Base-by-base conservation (phyloP, 2,888 invertebrate species). In the Molanna angustata region DNA sequence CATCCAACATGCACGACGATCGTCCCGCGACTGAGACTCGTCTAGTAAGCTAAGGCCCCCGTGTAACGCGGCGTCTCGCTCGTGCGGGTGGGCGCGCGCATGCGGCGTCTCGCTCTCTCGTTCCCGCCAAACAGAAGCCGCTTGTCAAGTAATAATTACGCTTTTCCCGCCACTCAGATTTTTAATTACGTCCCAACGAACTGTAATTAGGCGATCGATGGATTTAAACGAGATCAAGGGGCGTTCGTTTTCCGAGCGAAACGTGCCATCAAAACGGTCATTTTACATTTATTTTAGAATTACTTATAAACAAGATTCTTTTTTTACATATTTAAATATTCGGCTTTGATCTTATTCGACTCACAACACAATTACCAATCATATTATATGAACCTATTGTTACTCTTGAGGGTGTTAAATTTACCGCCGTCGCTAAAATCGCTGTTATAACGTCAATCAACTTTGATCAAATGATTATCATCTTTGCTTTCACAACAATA, bases 101-200 rank as follows among this genome's bases (percentile, higher is more conserved):
- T 40, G 19, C 14, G 31, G 20, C 20, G 31, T 41, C 43, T 43
- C 22, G 14, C 17, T 48, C 41, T 13, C 35, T 51, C 45, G 32
- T 41, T 37, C 40, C 32, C 35, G 19, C 21, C 14, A 11, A 33
- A 49, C 56, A 49, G 56, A 35, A 52, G 56, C 56, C 53, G 53
- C 52, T 52, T 47, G 56, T 53, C 56, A 43, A 21, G 56, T 45
- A 46, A 53, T 57, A 54, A 57, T 57, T 57, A 54, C 57, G 51
- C 54, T 54, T 54, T 57, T 57, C 57, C 57, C 54, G 57, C 54
- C 57, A 54, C 51, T 54, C 57, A 48, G 57, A 54, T 57, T 57
- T 57, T 57, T 57, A 57, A 57, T 57, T 54, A 54, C 57, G 47
- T 57, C 54, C 54, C 54, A 44, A 52, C 49, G 45, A 49, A 52